Percentiles rank a stretch among this genome's conserved stretches.
Evolutionary conservation across 2,888 invertebrate species (phyloP).

Genomic region (Leucania comma): DNA sequence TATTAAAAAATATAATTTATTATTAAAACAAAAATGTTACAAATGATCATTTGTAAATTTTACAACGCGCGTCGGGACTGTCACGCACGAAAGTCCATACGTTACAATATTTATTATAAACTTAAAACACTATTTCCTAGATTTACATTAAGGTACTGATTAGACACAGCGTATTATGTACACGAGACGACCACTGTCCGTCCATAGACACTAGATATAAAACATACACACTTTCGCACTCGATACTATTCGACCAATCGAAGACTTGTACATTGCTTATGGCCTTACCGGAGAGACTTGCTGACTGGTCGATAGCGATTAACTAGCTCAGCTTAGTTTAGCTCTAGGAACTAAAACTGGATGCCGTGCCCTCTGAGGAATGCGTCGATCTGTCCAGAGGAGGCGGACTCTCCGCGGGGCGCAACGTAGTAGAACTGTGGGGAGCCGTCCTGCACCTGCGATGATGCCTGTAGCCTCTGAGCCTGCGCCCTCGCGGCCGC

Average conservation of each 20-base stretch:
- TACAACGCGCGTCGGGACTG: constrained; percentile 75
- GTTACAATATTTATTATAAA: constrained; percentile 71
- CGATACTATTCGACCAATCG: constrained; percentile 75
- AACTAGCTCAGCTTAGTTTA: constrained; percentile 74
- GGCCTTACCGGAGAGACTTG: constrained; percentile 73
- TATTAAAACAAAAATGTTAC: constrained; percentile 87
- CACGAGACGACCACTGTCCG: constrained; percentile 79
- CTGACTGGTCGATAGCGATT: constrained; percentile 74
- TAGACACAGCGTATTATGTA: constrained; percentile 85
- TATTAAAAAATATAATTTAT: constrained; percentile 90
- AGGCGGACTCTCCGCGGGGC: constrained; percentile 87
- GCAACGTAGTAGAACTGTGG: constrained; percentile 91
- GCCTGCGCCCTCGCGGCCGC: constrained; percentile 89
- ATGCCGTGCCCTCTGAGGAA: constrained; percentile 94
- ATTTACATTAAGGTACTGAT: constrained; percentile 85
- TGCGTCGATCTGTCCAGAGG: constrained; percentile 94
- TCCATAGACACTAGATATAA: constrained; percentile 69
- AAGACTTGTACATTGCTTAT: constrained; percentile 76
- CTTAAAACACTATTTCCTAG: constrained; percentile 82
- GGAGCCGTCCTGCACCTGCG: constrained; percentile 77
- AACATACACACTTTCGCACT: constrained; percentile 70
- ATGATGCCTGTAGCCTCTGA: constrained; percentile 80
- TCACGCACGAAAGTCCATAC: constrained; percentile 76
- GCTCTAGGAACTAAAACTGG: constrained; percentile 88
- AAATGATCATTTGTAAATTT: constrained; percentile 82